Conservation (phyloP, 2,113 vertebrate species). For the Ailurus styani region DNA sequence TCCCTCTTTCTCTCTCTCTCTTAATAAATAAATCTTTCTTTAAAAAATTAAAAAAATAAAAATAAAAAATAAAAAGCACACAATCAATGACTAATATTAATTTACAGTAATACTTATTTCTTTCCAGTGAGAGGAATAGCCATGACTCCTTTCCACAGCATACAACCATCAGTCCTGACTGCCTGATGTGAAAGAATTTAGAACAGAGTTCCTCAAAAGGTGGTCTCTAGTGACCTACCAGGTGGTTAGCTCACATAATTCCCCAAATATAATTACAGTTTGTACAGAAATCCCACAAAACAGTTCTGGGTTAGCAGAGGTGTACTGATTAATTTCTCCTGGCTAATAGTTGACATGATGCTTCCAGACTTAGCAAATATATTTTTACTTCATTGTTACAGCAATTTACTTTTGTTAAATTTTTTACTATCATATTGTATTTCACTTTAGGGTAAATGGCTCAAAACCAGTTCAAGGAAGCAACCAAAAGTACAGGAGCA, state of each 20-base stretch:
- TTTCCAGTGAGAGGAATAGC: not conserved
- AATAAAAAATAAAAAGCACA: too few species aligned
- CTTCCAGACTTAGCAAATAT: not conserved
- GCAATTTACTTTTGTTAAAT: not conserved
- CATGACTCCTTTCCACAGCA: not conserved
- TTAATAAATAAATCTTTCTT: too few species aligned
- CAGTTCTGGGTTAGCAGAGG: not conserved
- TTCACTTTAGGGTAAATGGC: not conserved
- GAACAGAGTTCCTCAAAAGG: not conserved
- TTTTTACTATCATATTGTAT: not conserved
- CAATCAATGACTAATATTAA: not conserved
- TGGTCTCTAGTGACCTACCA: not conserved
- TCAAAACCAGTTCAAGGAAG: not conserved
- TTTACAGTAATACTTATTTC: not conserved
- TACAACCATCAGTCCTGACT: not conserved
- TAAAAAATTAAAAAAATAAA: too few species aligned
- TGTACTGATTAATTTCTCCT: not conserved
- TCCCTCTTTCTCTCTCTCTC: too few species aligned
- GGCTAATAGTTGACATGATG: not conserved
- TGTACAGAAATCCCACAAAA: not conserved
- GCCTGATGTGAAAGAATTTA: not conserved
- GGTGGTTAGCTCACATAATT: not conserved
- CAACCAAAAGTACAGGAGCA: not conserved
- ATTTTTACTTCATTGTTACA: not conserved
- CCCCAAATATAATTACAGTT: not conserved